Percentiles rank a stretch among this genome's conserved stretches.
Evolutionary conservation across 2,888 invertebrate species (phyloP).

Genomic region (Coremacera marginata): DNA sequence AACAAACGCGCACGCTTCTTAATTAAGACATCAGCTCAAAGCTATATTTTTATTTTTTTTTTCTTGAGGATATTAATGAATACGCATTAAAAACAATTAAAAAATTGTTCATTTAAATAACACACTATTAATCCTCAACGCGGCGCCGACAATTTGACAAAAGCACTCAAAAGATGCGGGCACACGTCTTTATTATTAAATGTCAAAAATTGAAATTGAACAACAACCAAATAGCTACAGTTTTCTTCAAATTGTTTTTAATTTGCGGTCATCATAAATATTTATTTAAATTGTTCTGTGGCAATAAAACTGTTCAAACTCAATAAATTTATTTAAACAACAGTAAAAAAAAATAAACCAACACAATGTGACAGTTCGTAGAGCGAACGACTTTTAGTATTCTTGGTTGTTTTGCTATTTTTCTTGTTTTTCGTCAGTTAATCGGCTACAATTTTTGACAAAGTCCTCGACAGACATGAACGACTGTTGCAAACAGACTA

Average conservation of each 20-base stretch:
- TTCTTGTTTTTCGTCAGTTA: not conserved
- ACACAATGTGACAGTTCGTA: not conserved
- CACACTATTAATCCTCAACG: conserved; percentile 12
- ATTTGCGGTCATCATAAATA: no score
- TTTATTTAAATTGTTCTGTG: no score
- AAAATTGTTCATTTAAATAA: conserved; percentile 21
- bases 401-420: not conserved
- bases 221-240: not conserved
- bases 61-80: conserved; percentile 9
- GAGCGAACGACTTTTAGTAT: not conserved
- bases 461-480: conserved; percentile 39
- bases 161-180: conserved; percentile 6
- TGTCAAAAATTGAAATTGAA: no score
- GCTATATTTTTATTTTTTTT: not conserved
- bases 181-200: not conserved
- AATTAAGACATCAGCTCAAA: conserved; percentile 25
- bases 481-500: conserved; percentile 46
- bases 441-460: conserved; percentile 7
- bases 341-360: not conserved
- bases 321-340: not conserved
- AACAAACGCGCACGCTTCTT: conserved; percentile 31
- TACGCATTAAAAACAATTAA: conserved; percentile 39
- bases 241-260: not conserved
- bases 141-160: conserved; percentile 9
- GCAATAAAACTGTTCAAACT: no score